Percentiles rank a stretch among this genome's conserved stretches.
Evolutionary conservation across 2,888 invertebrate genomes (phyloP).

Genomic region (Arctia plantaginis): DNA sequence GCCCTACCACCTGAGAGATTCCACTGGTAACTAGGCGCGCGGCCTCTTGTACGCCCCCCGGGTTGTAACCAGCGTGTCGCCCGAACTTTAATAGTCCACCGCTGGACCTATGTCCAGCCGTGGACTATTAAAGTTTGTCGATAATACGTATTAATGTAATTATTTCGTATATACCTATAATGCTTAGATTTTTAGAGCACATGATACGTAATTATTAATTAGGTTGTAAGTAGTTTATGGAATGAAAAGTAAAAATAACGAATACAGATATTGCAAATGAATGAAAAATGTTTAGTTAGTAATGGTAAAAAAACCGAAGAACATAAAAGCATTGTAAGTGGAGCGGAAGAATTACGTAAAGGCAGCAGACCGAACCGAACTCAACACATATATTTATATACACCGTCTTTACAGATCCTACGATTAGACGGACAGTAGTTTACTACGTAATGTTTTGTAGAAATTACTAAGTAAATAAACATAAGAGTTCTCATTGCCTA

Average conservation of each 20-base stretch:
- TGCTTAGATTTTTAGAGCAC: not conserved
- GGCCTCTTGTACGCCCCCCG: no score
- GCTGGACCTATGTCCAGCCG: no score
- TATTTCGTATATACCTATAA: no score
- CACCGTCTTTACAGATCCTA: slow-evolving; percentile 34
- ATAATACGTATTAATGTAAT: no score
- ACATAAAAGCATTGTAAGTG: slow-evolving; percentile 43
- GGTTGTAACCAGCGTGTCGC: no score
- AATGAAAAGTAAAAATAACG: not conserved
- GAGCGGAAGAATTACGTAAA: slow-evolving; percentile 46
- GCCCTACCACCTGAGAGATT: no score
- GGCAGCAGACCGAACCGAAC: slow-evolving; percentile 38
- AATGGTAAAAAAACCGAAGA: slow-evolving; percentile 34
- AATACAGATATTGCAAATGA: slow-evolving; percentile 16
- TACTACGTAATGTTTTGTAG: slow-evolving; percentile 35
- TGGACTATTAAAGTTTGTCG: no score
- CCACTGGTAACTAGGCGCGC: no score
- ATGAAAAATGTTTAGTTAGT: slow-evolving; percentile 34
- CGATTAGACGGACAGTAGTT: slow-evolving; percentile 37
- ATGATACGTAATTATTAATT: not conserved
- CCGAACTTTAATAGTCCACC: no score
- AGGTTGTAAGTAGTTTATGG: not conserved
- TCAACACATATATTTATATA: slow-evolving; percentile 23
- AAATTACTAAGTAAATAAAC: slow-evolving; percentile 35
- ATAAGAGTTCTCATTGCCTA: slow-evolving; percentile 12